Base-by-base conservation (phyloP, 2,797 vertebrate species). In the Alfaro cultratus region DNA sequence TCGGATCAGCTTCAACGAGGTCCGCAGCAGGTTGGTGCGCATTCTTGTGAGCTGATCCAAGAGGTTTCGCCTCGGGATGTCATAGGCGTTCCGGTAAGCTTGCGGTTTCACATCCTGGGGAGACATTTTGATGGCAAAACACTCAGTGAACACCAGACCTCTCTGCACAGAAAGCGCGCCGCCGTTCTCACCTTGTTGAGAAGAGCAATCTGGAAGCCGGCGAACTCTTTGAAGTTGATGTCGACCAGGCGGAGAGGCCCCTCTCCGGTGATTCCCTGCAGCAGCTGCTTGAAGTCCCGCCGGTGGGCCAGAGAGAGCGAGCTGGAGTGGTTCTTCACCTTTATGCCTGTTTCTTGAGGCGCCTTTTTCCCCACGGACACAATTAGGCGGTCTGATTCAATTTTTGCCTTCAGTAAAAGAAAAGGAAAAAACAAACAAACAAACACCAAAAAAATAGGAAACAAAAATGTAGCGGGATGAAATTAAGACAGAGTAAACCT, bases 281-380 rank as follows among this genome's bases (percentile, higher is more conserved):
- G 96, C 68, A 99, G 93, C 92, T 99, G 97, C 87, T 97, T 97
- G 90, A 99, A 98, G 93, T 97, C 97, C 79, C 93, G 95, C 87
- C 96, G 97, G 90, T 97, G 96, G 81, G 96, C 96, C 94, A 99
- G 95, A 80, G 96, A 97, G 73, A 97, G 88, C 1, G 94, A 93
- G 90, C 87, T 96, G 82, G 96, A 97, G 92, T 98, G 96, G 93
- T 97, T 99, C 96, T 97, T 98, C 94, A 99, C 97, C 96, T 98
- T 99, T 86, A 99, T 98, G 91, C 97, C 97, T 0, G 95, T 96
- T 95, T 99, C 98, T 91, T 97, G 97, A 31, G 98, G 98, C 81
- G 96, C 95, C 93, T 98, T 99, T 96, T 99, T 99, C 88, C 98
- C 98, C 92, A 99, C 98, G 0, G 98, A 98, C 89, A 97, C 97